These are phyloP conservation scores for Astur gentilis DNA, from an alignment of 2,113 vertebrate genomes.

Conservation along the genomic window DNA sequence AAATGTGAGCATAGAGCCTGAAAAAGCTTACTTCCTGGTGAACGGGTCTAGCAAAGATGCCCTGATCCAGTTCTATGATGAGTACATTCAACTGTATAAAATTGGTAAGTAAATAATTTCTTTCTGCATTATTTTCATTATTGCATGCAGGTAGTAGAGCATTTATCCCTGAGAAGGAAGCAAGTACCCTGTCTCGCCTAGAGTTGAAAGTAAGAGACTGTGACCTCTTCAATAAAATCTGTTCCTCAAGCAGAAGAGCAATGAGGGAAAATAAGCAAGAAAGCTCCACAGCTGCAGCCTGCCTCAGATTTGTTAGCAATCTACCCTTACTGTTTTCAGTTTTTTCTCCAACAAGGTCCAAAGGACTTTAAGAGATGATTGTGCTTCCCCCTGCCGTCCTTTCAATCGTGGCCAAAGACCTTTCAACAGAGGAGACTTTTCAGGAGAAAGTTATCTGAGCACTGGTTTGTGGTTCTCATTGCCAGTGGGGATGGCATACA, in stretches of 20 bases:
- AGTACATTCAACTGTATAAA: not conserved
- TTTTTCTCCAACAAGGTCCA: not conserved
- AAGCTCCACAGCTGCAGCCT: not conserved
- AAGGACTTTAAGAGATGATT: not conserved
- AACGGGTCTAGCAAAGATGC: not conserved
- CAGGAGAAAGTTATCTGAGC: not conserved
- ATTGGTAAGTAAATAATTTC: conserved; percentile 19
- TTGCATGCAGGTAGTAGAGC: not conserved
- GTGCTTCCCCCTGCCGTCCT: not conserved
- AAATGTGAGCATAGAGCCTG: accelerated
- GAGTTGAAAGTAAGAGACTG: not conserved
- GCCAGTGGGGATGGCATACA: no score
- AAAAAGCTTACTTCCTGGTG: not conserved
- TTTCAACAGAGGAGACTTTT: not conserved
- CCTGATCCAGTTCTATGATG: not conserved
- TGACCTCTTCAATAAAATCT: not conserved
- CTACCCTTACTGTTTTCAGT: not conserved
- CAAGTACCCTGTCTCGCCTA: not conserved
- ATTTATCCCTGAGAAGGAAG: not conserved
- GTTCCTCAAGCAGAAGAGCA: not conserved
- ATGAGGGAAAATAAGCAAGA: not conserved
- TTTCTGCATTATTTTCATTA: not conserved
- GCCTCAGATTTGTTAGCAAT: not conserved
- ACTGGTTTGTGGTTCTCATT: not conserved
- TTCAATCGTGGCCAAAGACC: not conserved